These are phyloP conservation scores for Chrysina gloriosa DNA, from an alignment of 2,888 invertebrate species.

Conservation along the genomic window DNA sequence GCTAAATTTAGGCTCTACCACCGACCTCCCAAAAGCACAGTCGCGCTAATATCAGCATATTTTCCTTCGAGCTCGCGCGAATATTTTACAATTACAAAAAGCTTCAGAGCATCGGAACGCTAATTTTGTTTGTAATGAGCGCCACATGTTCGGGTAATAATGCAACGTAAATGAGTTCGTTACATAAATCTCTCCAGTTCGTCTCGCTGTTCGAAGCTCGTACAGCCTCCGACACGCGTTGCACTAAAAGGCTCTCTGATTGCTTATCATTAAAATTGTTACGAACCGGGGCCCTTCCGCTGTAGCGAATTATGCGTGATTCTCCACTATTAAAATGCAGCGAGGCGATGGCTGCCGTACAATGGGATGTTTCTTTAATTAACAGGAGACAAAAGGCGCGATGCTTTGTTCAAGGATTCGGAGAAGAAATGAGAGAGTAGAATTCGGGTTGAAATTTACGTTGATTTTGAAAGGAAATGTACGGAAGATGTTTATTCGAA, in stretches of 20 bases:
- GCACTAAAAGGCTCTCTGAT: constrained; percentile 2
- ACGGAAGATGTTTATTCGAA: too few species aligned
- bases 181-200: not conserved
- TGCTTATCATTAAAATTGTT: constrained; percentile 19
- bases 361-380: constrained; percentile 12
- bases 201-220: not conserved
- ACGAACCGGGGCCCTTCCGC: not conserved
- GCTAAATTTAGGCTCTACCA: not conserved
- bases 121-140: not conserved
- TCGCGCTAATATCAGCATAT: not conserved
- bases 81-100: not conserved
- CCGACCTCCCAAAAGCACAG: too few species aligned
- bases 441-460: too few species aligned
- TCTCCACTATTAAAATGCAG: not conserved
- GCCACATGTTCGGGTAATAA: not conserved
- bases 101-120: not conserved
- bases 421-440: too few species aligned
- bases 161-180: constrained; percentile 20
- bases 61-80: not conserved
- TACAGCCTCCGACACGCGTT: not conserved
- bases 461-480: too few species aligned
- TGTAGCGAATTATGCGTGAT: not conserved
- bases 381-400: not conserved
- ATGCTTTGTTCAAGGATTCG: too few species aligned
- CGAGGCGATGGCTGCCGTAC: not conserved